Evolutionary conservation across 1,140 invertebrate species (phyloP), one percentile per base, ranked within the genome.

Genomic region (Drosophila asahinai): DNA sequence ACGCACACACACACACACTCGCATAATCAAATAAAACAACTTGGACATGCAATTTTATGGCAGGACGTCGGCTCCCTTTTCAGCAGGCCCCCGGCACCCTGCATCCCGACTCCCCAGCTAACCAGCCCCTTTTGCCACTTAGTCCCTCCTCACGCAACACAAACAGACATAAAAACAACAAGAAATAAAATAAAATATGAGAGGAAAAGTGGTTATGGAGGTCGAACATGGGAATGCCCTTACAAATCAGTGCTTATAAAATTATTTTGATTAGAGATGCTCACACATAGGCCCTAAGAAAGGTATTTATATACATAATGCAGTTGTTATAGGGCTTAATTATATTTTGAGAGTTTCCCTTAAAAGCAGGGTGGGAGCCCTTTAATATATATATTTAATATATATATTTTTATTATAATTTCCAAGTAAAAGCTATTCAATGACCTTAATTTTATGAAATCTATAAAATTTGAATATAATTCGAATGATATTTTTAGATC

Each of bases 1-100:
- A 76, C n/a, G 27, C 49, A 71, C 42, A 57, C 58, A 63, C 25
- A 67, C 36, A 62, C 64, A 64, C 58, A 57, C 57, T 49, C 73
- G 58, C 54, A 65, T 55, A 59, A 71, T 72, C 64, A 60, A 83
- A 72, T 83, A 83, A 73, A 59, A 80, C 70, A 84, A 89, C 67
- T 76, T 76, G 86, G 86, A 83, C 81, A 81, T 81, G 81, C 86
- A 84, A 84, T 89, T 87, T 87, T 84, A 89, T 89, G 70, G 86
- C 84, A 90, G 84, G 77, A 87, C 84, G 84, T 89, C 82, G 71
- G 59, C 58, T 68, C 62, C 66, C 63, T 36, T 45, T 42, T 25
- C 17, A 19, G 17, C 58, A 19, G 17, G 5, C 8, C 58, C 43
- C 40, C 25, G 3, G 4, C 57, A 7, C 38, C 38, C 38, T 12